Percentiles rank a stretch among this genome's conserved stretches.
Evolutionary conservation across 2,888 invertebrate species (phyloP).

Genomic region (Xestia rhomboidea): DNA sequence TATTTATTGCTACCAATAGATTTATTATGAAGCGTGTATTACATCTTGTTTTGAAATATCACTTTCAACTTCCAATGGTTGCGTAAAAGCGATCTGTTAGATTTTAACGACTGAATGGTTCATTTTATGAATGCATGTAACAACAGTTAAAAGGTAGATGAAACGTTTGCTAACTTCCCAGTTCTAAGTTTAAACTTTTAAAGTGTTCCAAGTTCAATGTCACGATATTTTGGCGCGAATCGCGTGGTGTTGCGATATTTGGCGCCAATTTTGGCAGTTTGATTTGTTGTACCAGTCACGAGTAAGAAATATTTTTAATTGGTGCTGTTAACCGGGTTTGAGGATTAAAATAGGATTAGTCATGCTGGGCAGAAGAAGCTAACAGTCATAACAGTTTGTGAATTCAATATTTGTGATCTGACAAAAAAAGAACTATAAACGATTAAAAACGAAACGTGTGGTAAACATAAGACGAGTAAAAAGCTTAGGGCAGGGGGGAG

Average conservation of each 20-base stretch:
- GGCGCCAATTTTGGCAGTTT: constrained; percentile 14
- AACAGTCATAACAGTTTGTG: neutral
- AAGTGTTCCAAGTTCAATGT: constrained; percentile 59
- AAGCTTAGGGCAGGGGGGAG: no score
- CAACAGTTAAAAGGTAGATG: constrained; percentile 9
- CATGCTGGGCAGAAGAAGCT: neutral
- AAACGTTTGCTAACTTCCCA: constrained; percentile 19
- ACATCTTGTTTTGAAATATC: constrained; percentile 22
- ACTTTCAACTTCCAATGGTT: constrained; percentile 7
- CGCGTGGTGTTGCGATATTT: constrained; percentile 12
- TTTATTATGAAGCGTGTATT: constrained; percentile 23
- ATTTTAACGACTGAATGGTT: constrained; percentile 17
- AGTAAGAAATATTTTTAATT: constrained; percentile 4
- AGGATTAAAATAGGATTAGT: neutral
- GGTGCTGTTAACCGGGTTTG: neutral
- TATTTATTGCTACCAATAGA: constrained; percentile 25
- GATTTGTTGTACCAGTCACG: constrained; percentile 11
- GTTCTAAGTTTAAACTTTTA: constrained; percentile 19
- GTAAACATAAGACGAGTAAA: neutral
- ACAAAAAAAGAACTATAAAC: neutral
- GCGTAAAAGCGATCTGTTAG: neutral
- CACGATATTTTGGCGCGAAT: constrained; percentile 26
- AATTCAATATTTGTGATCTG: neutral
- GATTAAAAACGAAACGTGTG: neutral
- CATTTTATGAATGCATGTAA: neutral